Evolutionary conservation across 2,888 invertebrate species (phyloP).

Genomic region (Dilophus febrilis): DNA sequence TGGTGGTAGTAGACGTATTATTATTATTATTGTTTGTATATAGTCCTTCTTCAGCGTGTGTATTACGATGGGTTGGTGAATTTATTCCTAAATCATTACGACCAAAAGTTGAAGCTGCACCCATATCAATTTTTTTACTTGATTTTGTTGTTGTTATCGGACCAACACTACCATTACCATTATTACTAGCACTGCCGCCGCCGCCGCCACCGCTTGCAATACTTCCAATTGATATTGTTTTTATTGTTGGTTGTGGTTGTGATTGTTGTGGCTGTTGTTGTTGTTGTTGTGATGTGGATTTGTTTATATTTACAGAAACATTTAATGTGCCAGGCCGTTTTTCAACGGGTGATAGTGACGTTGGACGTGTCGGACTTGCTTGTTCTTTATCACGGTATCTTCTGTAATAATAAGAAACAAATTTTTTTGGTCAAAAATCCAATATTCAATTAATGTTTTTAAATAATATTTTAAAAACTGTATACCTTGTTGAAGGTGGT

Average conservation of each 20-base stretch:
- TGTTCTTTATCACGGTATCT: slow-evolving; percentile 29
- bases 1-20: slow-evolving; percentile 14
- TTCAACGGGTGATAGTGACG: slow-evolving; percentile 9
- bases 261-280: slow-evolving; percentile 30
- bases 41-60: slow-evolving; percentile 21
- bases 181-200: slow-evolving; percentile 5
- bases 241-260: slow-evolving; percentile 26
- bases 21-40: slow-evolving; percentile 14
- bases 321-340: neutral
- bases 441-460: neutral
- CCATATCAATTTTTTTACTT: slow-evolving; percentile 39
- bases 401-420: slow-evolving; percentile 13
- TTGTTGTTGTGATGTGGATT: slow-evolving; percentile 13
- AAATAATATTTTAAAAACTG: neutral
- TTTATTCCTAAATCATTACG: slow-evolving; percentile 28
- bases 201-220: slow-evolving; percentile 6
- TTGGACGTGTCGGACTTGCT: slow-evolving; percentile 25
- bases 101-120: slow-evolving; percentile 54
- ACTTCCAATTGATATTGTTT: slow-evolving; percentile 23
- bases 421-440: neutral
- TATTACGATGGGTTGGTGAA: slow-evolving; percentile 29
- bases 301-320: slow-evolving; percentile 7
- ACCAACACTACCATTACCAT: too few species aligned
- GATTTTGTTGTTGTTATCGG: slow-evolving; percentile 30
- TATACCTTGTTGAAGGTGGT: slow-evolving; percentile 22